Evolutionary conservation across 2,113 vertebrate genomes (phyloP).

Genomic region (Hippocampus barbouri): DNA sequence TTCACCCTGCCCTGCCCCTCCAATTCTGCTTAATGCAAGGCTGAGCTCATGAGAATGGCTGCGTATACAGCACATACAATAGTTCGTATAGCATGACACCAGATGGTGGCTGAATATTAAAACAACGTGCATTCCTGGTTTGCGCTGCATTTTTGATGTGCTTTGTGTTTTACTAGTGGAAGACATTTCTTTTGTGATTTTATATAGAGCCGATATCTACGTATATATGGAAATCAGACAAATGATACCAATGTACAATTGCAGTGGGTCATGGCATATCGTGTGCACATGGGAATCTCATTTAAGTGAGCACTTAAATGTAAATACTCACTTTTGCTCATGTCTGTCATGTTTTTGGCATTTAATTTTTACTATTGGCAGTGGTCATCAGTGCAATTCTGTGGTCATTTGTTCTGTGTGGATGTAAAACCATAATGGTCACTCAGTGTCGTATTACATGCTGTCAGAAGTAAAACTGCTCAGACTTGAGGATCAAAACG

Average conservation of each 20-base stretch:
- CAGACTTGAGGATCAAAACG: slow-evolving; percentile 11
- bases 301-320: slow-evolving; percentile 84
- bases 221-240: neutral
- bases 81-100: slow-evolving; percentile 42
- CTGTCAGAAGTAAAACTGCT: neutral
- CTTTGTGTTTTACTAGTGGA: neutral
- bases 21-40: slow-evolving; percentile 38
- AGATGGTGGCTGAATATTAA: slow-evolving; percentile 11
- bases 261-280: slow-evolving; percentile 61
- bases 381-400: slow-evolving; percentile 37
- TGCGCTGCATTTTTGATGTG: slow-evolving; percentile 35
- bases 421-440: slow-evolving; percentile 19
- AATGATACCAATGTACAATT: slow-evolving; percentile 33
- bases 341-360: slow-evolving; percentile 60
- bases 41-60: slow-evolving; percentile 47
- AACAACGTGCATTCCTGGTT: slow-evolving; percentile 1
- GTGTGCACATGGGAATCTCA: slow-evolving; percentile 77
- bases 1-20: slow-evolving; percentile 27
- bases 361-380: slow-evolving; percentile 38
- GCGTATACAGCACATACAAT: slow-evolving; percentile 1
- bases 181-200: neutral
- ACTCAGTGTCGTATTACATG: neutral
- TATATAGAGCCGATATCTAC: too few species aligned
- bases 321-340: slow-evolving; percentile 68
- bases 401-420: slow-evolving; percentile 52